Evolutionary conservation across 1,140 invertebrate species (phyloP).

Genomic region (Spodoptera litura): DNA sequence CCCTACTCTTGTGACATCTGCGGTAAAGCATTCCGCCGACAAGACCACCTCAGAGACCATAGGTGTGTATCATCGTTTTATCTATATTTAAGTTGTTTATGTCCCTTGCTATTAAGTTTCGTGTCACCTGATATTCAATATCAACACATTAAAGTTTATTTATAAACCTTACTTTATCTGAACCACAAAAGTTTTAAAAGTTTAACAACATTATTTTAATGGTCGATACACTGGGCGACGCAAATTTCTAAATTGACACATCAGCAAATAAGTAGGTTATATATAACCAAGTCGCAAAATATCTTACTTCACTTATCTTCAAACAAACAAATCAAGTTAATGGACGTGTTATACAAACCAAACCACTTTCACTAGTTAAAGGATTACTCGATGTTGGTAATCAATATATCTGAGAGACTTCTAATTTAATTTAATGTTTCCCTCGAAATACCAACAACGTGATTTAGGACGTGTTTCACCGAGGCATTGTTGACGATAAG

Average conservation of each 20-base stretch:
- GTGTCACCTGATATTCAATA: slow-evolving; percentile 7
- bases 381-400: slow-evolving; percentile 42
- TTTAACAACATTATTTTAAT: not conserved
- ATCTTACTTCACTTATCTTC: not conserved
- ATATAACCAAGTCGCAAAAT: not conserved
- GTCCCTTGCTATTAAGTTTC: slow-evolving; percentile 31
- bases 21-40: slow-evolving; percentile 96
- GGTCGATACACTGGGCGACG: not conserved
- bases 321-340: slow-evolving; percentile 22
- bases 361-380: slow-evolving; percentile 53
- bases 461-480: slow-evolving; percentile 76
- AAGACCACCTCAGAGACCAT: slow-evolving; percentile 97
- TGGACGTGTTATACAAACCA: slow-evolving; percentile 33
- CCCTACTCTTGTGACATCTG: slow-evolving; percentile 98
- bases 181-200: slow-evolving; percentile 3
- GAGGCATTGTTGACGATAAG: slow-evolving; percentile 77
- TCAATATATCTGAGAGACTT: slow-evolving; percentile 52
- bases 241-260: not conserved
- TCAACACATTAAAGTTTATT: slow-evolving; percentile 25
- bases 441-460: slow-evolving; percentile 72
- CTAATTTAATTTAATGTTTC: slow-evolving; percentile 70
- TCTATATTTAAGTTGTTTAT: slow-evolving; percentile 30
- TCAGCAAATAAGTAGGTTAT: not conserved
- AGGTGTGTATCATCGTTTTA: slow-evolving; percentile 86
- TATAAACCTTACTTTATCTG: slow-evolving; percentile 17